These are phyloP conservation scores for Platysternon megacephalum DNA, from an alignment of 2,113 vertebrate genomes.

Conservation along the genomic window DNA sequence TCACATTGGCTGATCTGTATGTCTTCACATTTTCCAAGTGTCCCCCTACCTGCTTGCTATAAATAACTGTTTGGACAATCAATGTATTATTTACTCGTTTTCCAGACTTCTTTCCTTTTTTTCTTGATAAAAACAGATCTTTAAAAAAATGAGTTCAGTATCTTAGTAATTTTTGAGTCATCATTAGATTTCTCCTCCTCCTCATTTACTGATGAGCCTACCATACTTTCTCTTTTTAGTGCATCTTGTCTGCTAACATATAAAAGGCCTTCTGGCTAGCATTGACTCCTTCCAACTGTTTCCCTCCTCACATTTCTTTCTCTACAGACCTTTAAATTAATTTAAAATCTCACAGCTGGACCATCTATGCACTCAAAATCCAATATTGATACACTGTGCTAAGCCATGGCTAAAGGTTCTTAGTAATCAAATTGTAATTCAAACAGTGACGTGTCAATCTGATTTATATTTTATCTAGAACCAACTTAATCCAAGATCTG, in stretches of 20 bases:
- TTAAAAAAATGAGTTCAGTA: neutral
- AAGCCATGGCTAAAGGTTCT: neutral
- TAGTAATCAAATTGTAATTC: neutral
- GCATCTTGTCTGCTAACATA: neutral
- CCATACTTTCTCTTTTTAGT: neutral
- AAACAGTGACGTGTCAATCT: neutral
- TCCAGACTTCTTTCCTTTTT: neutral
- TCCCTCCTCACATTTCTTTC: neutral
- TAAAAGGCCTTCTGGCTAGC: neutral
- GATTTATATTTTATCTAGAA: conserved; percentile 19
- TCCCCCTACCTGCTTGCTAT: neutral
- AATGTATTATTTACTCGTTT: neutral
- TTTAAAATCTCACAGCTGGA: neutral
- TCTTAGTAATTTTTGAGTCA: neutral
- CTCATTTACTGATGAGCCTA: neutral
- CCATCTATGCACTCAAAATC: neutral
- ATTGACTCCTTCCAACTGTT: neutral
- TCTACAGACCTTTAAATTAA: rapidly evolving
- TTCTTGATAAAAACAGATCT: neutral
- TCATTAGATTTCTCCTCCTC: neutral
- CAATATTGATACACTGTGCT: neutral
- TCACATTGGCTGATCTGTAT: neutral
- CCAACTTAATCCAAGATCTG: neutral
- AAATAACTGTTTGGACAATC: neutral
- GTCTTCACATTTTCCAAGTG: neutral